A percentile compares a stretch with the other conserved stretches of the same genome.
Conservation (phyloP, 2,888 invertebrate genomes). For the Malthinus flaveolus region DNA sequence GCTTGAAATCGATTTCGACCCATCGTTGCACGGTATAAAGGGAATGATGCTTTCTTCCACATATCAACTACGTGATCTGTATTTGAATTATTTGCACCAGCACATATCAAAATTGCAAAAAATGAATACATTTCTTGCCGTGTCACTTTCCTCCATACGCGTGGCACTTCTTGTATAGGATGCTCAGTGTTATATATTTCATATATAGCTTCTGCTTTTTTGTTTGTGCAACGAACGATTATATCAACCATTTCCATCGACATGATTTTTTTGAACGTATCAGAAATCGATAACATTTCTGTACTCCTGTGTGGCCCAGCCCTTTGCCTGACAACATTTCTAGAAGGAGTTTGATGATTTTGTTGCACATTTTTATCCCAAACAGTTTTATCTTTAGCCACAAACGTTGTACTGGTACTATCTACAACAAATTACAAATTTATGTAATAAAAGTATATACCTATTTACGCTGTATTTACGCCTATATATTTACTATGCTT, state of each 20-base stretch:
- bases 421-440: too few relatives aligned
- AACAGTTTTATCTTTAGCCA: conserved; percentile 29
- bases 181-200: background rate
- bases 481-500: too few relatives aligned
- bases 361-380: conserved; percentile 21
- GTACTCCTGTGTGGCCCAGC: conserved; percentile 8
- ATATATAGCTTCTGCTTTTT: background rate
- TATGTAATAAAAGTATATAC: too few relatives aligned
- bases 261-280: background rate
- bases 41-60: conserved; percentile 30
- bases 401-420: too few relatives aligned
- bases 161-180: background rate
- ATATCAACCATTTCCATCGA: background rate
- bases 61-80: conserved; percentile 31
- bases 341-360: conserved; percentile 23
- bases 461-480: too few relatives aligned
- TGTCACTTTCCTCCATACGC: conserved; percentile 12
- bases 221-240: background rate
- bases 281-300: background rate
- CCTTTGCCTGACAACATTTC: conserved; percentile 18
- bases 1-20: too few relatives aligned
- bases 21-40: conserved; percentile 25
- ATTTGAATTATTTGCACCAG: conserved; percentile 32
- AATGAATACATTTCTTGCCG: conserved; percentile 28
- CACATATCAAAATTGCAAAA: conserved; percentile 30